These are phyloP conservation scores for Dysidea cf. avara DNA, from an alignment of 37 sponge, comb jelly and placozoan genomes.

Conservation along the genomic window DNA sequence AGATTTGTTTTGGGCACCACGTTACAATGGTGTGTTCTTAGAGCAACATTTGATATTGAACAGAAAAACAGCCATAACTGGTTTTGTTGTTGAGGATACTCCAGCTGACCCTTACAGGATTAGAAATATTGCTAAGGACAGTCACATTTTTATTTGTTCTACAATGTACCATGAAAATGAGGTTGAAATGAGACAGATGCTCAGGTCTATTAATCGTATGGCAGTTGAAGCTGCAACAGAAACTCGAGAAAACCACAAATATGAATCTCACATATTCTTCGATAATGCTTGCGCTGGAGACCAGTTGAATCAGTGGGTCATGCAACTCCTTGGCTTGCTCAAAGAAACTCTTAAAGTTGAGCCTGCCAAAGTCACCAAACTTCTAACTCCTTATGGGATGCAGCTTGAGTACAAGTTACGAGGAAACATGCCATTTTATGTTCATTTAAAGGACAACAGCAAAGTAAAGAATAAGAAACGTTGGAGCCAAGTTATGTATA, in stretches of 20 bases:
- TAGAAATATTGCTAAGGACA: background rate
- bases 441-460: no score
- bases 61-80: slow-evolving; percentile 32
- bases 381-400: slow-evolving; percentile 73
- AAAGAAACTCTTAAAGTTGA: slow-evolving; percentile 55
- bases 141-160: slow-evolving; percentile 77
- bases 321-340: slow-evolving; percentile 74
- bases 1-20: slow-evolving; percentile 70
- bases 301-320: slow-evolving; percentile 58
- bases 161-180: slow-evolving; percentile 84
- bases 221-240: slow-evolving; percentile 16
- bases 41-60: slow-evolving; percentile 75
- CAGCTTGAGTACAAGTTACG: slow-evolving; percentile 62
- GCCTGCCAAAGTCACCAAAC: slow-evolving; percentile 28
- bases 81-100: background rate
- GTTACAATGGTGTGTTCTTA: slow-evolving; percentile 70
- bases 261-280: no score
- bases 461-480: no score
- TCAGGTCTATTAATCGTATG: slow-evolving; percentile 65
- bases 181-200: no score
- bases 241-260: slow-evolving; percentile 79
- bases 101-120: background rate
- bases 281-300: slow-evolving; percentile 70
- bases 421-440: slow-evolving; percentile 89
- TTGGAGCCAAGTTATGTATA: slow-evolving; percentile 98